phyloP scores from a whole-genome alignment of 2,797 vertebrate genomes.

The Philypnodon macrostomus region DNA sequence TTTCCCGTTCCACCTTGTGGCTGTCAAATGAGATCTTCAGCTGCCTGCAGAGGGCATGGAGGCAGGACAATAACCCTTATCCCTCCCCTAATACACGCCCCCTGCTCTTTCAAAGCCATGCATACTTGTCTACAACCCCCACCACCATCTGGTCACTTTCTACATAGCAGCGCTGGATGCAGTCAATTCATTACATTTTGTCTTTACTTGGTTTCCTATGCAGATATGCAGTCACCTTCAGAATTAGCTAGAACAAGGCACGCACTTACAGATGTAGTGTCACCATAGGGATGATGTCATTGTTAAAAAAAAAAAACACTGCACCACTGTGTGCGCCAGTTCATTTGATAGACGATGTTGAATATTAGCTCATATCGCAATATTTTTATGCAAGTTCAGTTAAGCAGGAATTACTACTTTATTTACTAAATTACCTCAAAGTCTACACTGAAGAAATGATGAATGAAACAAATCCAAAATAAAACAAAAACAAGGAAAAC shows the following conservation, averaged over 20 bases:
- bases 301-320: constrained; percentile 30
- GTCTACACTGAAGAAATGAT: no score
- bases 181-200: constrained; percentile 33
- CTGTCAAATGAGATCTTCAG: constrained; percentile 81
- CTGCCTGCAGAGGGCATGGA: constrained; percentile 68
- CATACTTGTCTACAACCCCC: constrained; percentile 41
- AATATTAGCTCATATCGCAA: no score
- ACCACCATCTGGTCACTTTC: constrained; percentile 61
- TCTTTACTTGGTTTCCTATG: constrained; percentile 16
- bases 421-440: no score
- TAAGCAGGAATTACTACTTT: no score
- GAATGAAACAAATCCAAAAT: neutral
- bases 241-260: constrained; percentile 13
- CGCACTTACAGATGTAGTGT: constrained; percentile 24
- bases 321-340: constrained; percentile 45
- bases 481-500: no score
- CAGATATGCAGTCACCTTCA: constrained; percentile 54
- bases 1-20: constrained; percentile 86
- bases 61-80: constrained; percentile 73
- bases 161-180: constrained; percentile 48
- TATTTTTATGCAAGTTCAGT: no score
- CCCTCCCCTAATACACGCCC: constrained; percentile 68
- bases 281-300: constrained; percentile 61
- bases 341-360: constrained; percentile 1
- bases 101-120: constrained; percentile 46